Base-by-base conservation (phyloP, 2,113 vertebrate species). In the Sturnus vulgaris region DNA sequence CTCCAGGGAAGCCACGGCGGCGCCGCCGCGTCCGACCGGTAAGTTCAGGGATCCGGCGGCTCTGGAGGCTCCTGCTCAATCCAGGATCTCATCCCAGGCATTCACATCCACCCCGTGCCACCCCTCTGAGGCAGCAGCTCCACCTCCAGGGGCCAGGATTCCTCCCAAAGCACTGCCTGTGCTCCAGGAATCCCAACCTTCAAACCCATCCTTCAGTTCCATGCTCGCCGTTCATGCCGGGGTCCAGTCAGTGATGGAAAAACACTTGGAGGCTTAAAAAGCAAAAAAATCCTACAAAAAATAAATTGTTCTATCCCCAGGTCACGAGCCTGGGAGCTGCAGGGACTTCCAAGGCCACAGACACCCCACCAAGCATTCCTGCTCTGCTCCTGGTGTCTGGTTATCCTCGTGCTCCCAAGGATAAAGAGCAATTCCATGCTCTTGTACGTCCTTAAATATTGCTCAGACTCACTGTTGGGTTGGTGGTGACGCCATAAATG, bases 381-480 rank as follows among this genome's bases (percentile, higher is more conserved):
- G n/a, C 22, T 61, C 52, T 0, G 0, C 15, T 24, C 30, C 35
- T 7, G 31, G 4, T 1, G 42, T 10, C 46, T 9, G 92, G 3
- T 21, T 6, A 9, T 42, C 22, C 52, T 1, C 4, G 25, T 22
- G 17, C 24, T 79, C 18, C 49, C 3, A 2, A 55, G 64, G 49
- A 7, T 4, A 2, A 16, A 5, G 10, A 37, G 47, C 21, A 25
- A 39, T 25, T 17, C 69, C 2, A 0, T 1, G 18, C 40, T 66
- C 31, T 1, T 19, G 0, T 5, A 0, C 10, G 14, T 24, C 28
- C 6, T 7, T 2, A 21, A 7, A 2, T 1, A 0, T 1, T 17
- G 47, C 65, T 49, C 52, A 35, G 13, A 6, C 1, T 12, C 65
- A 1, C 35, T 44, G 55, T 33, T 53, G 63, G 24, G 33, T 13